Conservation (phyloP, 1,140 invertebrate species). For the Drosophila busckii region DNA sequence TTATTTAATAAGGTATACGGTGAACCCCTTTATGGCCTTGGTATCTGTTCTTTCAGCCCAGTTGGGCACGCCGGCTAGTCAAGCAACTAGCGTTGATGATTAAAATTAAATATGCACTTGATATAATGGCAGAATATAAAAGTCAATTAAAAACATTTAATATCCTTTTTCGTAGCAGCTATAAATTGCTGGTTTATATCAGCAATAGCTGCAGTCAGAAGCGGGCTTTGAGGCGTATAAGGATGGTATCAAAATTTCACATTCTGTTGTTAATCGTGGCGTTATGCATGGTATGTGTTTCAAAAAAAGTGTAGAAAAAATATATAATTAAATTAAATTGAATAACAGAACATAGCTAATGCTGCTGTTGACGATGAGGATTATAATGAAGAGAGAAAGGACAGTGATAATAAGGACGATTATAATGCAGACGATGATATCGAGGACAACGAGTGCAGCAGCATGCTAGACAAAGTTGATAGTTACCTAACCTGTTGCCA, state of each 20-base stretch:
- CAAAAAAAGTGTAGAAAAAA: neutral
- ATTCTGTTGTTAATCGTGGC: constrained; percentile 42
- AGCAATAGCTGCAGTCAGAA: constrained; percentile 14
- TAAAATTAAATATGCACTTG: constrained; percentile 36
- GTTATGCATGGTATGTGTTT: constrained; percentile 40
- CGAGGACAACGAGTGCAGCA: no score
- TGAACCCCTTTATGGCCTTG: no score
- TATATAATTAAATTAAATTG: neutral
- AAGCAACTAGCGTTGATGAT: no score
- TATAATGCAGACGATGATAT: no score
- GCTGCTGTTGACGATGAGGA: constrained; percentile 49
- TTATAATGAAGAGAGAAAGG: no score
- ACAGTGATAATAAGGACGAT: no score
- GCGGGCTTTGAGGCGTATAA: constrained; percentile 13
- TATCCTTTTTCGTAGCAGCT: constrained; percentile 19
- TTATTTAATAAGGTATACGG: no score
- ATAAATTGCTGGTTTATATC: constrained; percentile 34
- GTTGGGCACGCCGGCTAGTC: constrained; percentile 6
- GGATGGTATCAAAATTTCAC: constrained; percentile 43
- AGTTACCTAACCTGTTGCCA: constrained; percentile 44
- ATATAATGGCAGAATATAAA: constrained; percentile 40
- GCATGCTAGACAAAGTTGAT: constrained; percentile 31
- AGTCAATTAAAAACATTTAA: constrained; percentile 9
- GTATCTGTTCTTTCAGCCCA: no score
- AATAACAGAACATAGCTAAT: constrained; percentile 21